A percentile compares a stretch with the other conserved stretches of the same genome.
These are phyloP conservation scores for Neodon shergylaensis DNA, from an alignment of 2,113 vertebrate genomes.

Conservation along the genomic window DNA sequence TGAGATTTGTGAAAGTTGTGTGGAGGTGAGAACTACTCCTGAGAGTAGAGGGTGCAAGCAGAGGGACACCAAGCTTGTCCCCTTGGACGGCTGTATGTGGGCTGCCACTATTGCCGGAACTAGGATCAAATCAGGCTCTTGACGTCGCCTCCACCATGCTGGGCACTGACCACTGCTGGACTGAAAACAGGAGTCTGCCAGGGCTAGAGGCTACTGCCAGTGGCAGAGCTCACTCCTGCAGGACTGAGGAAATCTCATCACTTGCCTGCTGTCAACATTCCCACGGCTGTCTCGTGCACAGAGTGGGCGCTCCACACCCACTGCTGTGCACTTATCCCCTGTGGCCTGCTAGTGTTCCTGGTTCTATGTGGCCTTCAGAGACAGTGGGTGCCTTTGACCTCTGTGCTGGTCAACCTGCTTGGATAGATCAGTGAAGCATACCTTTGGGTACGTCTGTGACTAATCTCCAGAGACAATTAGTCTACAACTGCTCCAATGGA, in stretches of 20 bases:
- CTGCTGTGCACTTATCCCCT: background rate
- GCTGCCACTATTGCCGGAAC: background rate
- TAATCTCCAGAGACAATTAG: background rate
- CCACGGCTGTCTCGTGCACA: background rate
- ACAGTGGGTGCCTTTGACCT: background rate
- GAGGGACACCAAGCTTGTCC: background rate
- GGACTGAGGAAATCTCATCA: background rate
- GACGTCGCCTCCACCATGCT: background rate
- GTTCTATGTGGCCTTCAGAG: background rate
- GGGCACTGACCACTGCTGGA: too few species aligned
- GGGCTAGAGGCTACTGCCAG: background rate
- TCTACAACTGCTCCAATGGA: background rate
- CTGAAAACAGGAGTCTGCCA: too few species aligned
- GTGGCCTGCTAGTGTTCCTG: background rate
- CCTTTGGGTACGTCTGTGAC: background rate
- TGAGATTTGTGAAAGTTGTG: constrained; percentile 66
- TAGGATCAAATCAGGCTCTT: background rate
- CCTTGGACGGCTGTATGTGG: too few species aligned
- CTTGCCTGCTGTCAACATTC: background rate
- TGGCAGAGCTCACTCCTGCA: background rate
- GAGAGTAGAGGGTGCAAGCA: background rate
- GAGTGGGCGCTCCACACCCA: background rate
- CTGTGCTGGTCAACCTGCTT: background rate
- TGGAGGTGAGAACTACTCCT: background rate
- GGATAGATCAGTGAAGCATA: background rate